Evolutionary conservation across 1,140 invertebrate genomes (phyloP), one percentile per base, ranked within the genome.

Genomic region (Brachionus rotundiformis): DNA sequence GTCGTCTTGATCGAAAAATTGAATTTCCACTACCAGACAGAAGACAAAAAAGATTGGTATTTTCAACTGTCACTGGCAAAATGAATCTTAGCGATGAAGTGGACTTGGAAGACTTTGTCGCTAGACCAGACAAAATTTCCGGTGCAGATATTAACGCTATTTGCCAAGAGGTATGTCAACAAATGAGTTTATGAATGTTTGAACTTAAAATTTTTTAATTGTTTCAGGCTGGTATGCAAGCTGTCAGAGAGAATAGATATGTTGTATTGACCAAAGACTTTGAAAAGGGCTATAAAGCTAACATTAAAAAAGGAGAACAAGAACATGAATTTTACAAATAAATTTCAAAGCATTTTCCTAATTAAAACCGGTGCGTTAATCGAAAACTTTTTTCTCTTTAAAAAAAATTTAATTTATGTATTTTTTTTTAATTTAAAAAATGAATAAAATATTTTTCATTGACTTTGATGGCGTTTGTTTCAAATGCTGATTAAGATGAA

Each of bases 31-130:
- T 98, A 25, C 98, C 98, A 0, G 98, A 99, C 90, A 91, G 97
- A 31, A 90, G 98, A 82, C 97, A 99, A 87, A 99, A 99, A 86
- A 94, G 98, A 83, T 89, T 99, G 3, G 94, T 99, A 82, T 99
- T 99, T 89, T 93, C 95, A 13, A 99, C 98, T 0, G 98, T 99
- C 82, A 98, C 97, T 0, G 90, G 93, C 0, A 98, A 95, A 87
- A 99, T 99, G 98, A 99, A 99, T 89, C 89, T 99, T n/a, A 96
- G 94, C 83, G 97, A 99, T 86, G 98, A 99, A 88, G 96, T 99
- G 1, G 98, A 99, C 89, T 88, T 99, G 1, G 98, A 99, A 87
- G 98, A 99, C 90, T 99, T 96, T 89, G 96, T 99, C 8, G 96
- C 97, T 8, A 90, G 98, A 16, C 96, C 98, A 0, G 98, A 99